phyloP scores from a whole-genome alignment of 2,888 invertebrate species.

The Tetramorium bicarinatum region DNA sequence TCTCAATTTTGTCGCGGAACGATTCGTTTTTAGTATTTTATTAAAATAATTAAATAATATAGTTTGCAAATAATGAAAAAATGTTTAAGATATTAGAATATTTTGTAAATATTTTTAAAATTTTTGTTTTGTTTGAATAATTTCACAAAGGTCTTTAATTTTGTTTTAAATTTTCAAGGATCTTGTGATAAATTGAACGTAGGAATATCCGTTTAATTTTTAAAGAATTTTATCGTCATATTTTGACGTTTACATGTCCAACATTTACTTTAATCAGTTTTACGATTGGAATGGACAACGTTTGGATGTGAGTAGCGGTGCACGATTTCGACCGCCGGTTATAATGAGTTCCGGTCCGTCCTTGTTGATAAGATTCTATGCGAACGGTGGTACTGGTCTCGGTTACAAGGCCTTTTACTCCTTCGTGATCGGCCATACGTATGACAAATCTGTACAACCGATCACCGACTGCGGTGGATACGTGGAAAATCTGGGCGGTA shows the following conservation, averaged over 20 bases:
- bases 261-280: constrained; percentile 85
- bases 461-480: constrained; percentile 90
- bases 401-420: constrained; percentile 90
- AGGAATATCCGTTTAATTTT: not conserved
- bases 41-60: not conserved
- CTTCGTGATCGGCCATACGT: constrained; percentile 85
- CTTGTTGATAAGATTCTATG: constrained; percentile 90
- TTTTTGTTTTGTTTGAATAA: not conserved
- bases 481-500: constrained; percentile 91
- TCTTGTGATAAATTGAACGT: not conserved
- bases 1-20: not conserved
- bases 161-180: not conserved
- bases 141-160: not conserved
- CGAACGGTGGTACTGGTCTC: constrained; percentile 90
- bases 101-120: not conserved
- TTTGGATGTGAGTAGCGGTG: constrained; percentile 89
- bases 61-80: not conserved
- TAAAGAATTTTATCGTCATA: not conserved
- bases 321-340: constrained; percentile 90
- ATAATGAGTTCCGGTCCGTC: constrained; percentile 90
- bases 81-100: not conserved
- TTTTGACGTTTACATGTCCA: not conserved
- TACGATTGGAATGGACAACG: constrained; percentile 91
- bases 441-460: constrained; percentile 83
- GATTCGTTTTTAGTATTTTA: not conserved